Evolutionary conservation across 2,888 invertebrate species (phyloP).

Genomic region (Nomada flava): DNA sequence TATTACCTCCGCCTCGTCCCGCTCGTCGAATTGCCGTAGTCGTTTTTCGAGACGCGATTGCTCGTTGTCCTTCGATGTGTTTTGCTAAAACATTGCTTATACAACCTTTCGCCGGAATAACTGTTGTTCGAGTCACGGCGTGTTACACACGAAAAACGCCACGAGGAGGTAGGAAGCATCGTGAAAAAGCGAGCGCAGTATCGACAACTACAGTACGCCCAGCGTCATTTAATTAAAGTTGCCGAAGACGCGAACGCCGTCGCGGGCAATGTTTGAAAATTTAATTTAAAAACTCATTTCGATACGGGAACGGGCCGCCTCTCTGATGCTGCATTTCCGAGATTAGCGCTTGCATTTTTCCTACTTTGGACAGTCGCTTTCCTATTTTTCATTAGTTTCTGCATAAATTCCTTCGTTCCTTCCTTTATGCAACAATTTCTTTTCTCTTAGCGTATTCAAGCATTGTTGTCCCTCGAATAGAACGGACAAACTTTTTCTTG

Average conservation of each 20-base stretch:
- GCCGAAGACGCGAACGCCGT: conserved; percentile 29
- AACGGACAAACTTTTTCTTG: conserved; percentile 2
- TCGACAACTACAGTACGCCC: conserved; percentile 6
- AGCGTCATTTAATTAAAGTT: conserved; percentile 64
- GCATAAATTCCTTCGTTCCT: conserved; percentile 32
- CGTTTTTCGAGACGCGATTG: neutral
- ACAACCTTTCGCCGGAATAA: neutral
- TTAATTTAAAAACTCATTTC: conserved; percentile 73
- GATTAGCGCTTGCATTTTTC: conserved; percentile 50
- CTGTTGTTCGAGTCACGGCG: neutral
- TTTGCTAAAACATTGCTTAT: conserved; percentile 1
- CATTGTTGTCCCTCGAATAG: conserved; percentile 12
- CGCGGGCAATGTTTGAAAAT: conserved; percentile 56
- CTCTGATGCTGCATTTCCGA: conserved; percentile 25
- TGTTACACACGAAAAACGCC: neutral
- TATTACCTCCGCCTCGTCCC: neutral
- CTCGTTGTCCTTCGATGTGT: conserved; percentile 1
- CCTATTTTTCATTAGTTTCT: conserved; percentile 40
- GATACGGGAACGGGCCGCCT: conserved; percentile 42
- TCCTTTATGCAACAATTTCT: neutral
- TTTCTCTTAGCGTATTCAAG: neutral
- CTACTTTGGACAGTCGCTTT: neutral
- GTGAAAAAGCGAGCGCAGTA: conserved; percentile 9
- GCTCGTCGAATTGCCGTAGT: neutral
- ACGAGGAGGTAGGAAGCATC: neutral